These are phyloP conservation scores for Vicugna pacos DNA, from an alignment of 2,113 vertebrate species.

Conservation along the genomic window DNA sequence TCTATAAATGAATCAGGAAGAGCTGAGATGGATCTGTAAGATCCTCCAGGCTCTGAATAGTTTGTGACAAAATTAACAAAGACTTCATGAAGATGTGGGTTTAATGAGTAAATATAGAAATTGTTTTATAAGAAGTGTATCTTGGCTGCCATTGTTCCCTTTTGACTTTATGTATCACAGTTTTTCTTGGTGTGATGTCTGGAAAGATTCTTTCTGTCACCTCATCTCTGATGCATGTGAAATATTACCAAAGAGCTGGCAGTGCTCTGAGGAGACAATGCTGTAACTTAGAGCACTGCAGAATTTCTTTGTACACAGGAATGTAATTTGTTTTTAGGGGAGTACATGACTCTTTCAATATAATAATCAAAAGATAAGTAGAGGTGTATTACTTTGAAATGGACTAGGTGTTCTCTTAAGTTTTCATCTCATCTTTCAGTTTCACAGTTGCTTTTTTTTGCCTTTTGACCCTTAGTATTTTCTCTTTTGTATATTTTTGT, in stretches of 20 bases:
- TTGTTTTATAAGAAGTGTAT: background rate
- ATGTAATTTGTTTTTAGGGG: background rate
- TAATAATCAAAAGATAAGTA: background rate
- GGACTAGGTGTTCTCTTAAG: background rate
- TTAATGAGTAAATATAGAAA: background rate
- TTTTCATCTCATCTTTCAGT: constrained; percentile 40
- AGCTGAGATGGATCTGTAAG: background rate
- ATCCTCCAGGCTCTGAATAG: background rate
- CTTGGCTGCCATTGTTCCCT: background rate
- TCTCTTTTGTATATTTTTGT: constrained; percentile 32
- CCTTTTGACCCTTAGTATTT: constrained; percentile 3
- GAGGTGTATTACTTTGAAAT: background rate
- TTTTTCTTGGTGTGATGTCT: background rate
- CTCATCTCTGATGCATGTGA: background rate
- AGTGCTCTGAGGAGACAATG: background rate
- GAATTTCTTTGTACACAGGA: background rate
- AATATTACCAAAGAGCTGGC: background rate
- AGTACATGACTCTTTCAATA: background rate
- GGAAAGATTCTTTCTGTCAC: background rate
- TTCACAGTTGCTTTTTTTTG: background rate
- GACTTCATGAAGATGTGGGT: background rate
- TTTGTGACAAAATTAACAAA: background rate
- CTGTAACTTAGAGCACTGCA: background rate
- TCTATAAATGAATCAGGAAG: background rate
- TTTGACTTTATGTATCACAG: background rate